phyloP scores from a whole-genome alignment of 1,140 invertebrate genomes.

The Euura saliciscinereae region DNA sequence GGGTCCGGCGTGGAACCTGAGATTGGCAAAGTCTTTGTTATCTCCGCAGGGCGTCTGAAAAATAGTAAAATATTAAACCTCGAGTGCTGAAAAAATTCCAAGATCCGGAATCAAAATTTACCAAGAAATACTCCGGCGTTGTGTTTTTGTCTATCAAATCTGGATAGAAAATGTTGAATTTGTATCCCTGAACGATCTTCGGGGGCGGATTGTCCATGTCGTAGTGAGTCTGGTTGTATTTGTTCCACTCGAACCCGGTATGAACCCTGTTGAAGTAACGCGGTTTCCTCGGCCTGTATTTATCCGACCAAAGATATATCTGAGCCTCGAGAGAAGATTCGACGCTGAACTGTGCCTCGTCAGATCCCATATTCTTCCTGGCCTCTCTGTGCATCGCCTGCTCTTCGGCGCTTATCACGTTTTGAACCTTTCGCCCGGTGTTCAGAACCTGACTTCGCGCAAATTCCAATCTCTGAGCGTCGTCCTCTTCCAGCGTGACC shows the following conservation, averaged over 20 bases:
- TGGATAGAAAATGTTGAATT: conserved; percentile 99
- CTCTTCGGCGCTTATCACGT: conserved; percentile 64
- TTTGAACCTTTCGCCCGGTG: conserved; percentile 63
- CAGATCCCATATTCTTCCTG: conserved; percentile 84
- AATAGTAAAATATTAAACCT: conserved; percentile 25
- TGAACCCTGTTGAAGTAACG: conserved; percentile 97
- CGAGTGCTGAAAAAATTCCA: conserved; percentile 15
- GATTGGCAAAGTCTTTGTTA: conserved; percentile 93
- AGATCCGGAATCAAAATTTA: conserved; percentile 51
- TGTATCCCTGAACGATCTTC: conserved; percentile 99
- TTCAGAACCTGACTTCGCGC: conserved; percentile 69
- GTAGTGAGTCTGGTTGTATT: conserved; percentile 99
- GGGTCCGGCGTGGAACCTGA: conserved; percentile 95
- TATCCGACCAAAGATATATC: conserved; percentile 96
- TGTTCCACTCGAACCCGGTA: conserved; percentile 99
- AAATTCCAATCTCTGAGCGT: conserved; percentile 76
- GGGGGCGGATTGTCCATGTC: conserved; percentile 99
- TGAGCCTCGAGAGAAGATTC: conserved; percentile 86
- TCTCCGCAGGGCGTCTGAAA: conserved; percentile 87
- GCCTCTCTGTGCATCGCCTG: conserved; percentile 78
- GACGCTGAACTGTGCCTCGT: conserved; percentile 92
- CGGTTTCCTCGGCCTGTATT: conserved; percentile 96
- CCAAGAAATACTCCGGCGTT: conserved; percentile 93
- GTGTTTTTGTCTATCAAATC: conserved; percentile 96
- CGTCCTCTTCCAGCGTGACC: conserved; percentile 80